phyloP scores from a whole-genome alignment of 2,888 invertebrate species.

The Cabera pusaria region DNA sequence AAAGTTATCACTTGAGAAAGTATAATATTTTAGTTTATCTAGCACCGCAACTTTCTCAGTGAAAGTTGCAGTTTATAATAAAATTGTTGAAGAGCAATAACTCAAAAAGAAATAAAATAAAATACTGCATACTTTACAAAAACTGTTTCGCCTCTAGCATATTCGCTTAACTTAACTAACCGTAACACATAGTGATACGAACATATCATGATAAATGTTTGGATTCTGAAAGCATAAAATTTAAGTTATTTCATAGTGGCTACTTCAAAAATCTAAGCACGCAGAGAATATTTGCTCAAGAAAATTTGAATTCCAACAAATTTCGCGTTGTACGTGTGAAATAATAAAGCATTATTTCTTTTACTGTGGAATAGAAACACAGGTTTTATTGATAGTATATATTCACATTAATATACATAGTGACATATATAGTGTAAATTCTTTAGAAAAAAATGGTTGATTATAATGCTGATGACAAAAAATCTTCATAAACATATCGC shows the following conservation, averaged over 20 bases:
- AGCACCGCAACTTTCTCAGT: too few species aligned
- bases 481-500: too few species aligned
- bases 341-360: constrained; percentile 9
- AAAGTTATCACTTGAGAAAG: not conserved
- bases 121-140: constrained; percentile 7
- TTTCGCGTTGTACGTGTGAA: constrained; percentile 6
- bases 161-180: constrained; percentile 18
- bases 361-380: too few species aligned
- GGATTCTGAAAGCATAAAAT: constrained; percentile 14
- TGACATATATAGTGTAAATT: too few species aligned
- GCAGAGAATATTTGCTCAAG: constrained; percentile 10
- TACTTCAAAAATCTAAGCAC: constrained; percentile 18
- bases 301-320: constrained; percentile 18
- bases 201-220: constrained; percentile 16
- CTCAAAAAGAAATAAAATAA: constrained; percentile 11
- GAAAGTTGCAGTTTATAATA: constrained; percentile 4
- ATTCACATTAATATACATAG: too few species aligned
- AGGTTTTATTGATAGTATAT: too few species aligned
- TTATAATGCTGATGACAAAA: too few species aligned
- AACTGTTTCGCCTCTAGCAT: constrained; percentile 7
- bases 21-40: too few species aligned
- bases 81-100: constrained; percentile 11
- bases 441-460: too few species aligned
- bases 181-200: constrained; percentile 16
- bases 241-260: constrained; percentile 11